phyloP scores from a whole-genome alignment of 2,113 vertebrate genomes.

The Rana temporaria region DNA sequence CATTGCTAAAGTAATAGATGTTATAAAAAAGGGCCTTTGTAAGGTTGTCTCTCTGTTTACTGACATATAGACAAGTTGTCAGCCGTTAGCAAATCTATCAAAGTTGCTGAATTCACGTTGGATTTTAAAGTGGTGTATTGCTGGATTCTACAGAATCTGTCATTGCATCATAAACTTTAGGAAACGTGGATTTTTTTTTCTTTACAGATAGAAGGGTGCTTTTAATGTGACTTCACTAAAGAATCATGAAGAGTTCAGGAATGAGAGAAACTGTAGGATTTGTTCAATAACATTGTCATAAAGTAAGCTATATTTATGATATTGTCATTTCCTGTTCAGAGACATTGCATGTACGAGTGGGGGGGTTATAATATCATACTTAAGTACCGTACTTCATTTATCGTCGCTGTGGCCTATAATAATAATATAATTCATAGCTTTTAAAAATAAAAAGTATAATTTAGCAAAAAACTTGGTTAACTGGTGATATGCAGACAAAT shows the following conservation, averaged over 20 bases:
- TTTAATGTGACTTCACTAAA: background rate
- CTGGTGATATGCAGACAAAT: too few species aligned
- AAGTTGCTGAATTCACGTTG: conserved; percentile 2
- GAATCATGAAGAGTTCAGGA: background rate
- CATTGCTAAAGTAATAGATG: conserved; percentile 33
- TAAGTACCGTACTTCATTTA: too few species aligned
- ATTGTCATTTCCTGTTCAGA: too few species aligned
- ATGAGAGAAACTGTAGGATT: background rate
- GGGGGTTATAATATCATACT: too few species aligned
- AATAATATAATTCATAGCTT: too few species aligned
- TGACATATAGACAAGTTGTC: conserved; percentile 38
- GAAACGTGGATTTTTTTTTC: too few species aligned
- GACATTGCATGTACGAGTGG: too few species aligned
- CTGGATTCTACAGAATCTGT: background rate
- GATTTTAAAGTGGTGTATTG: background rate
- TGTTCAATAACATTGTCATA: too few species aligned
- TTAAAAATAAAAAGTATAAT: too few species aligned
- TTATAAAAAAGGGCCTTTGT: conserved; percentile 23
- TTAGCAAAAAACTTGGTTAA: too few species aligned
- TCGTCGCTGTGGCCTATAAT: too few species aligned
- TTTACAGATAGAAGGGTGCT: background rate
- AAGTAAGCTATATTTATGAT: too few species aligned
- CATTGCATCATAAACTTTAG: background rate
- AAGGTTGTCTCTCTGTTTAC: conserved; percentile 45
- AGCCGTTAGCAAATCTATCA: background rate